phyloP scores from a whole-genome alignment of 2,113 vertebrate species.

The Mystacornis crossleyi region DNA sequence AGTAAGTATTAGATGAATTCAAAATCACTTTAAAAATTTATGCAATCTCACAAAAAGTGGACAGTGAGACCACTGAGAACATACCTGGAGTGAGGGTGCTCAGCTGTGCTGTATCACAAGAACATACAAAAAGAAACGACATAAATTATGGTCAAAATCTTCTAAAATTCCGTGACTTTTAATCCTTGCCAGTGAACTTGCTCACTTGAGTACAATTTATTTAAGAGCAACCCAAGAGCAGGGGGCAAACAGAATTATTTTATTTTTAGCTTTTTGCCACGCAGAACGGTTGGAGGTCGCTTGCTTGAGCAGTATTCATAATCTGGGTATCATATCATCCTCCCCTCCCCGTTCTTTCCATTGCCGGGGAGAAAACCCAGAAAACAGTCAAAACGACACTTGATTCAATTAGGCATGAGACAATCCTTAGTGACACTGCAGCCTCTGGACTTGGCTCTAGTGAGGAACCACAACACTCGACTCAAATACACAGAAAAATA shows the following conservation, averaged over 20 bases:
- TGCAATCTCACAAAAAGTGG: not conserved
- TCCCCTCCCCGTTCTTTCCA: not conserved
- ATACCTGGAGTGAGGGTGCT: not conserved
- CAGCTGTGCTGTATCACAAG: not conserved
- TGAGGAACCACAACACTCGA: not conserved
- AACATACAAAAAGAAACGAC: not conserved
- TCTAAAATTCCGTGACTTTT: not conserved
- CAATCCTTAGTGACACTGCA: not conserved
- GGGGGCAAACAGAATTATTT: not conserved
- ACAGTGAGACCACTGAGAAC: not conserved
- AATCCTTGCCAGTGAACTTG: not conserved
- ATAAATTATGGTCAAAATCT: not conserved
- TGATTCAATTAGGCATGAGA: not conserved
- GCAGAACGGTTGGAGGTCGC: not conserved
- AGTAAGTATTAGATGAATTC: not conserved
- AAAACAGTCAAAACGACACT: not conserved
- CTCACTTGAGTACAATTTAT: not conserved
- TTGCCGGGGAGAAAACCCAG: not conserved
- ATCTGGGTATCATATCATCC: not conserved
- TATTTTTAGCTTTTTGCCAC: not conserved
- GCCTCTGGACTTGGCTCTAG: not conserved
- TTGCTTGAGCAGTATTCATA: not conserved
- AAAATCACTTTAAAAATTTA: not conserved
- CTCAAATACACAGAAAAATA: not conserved
- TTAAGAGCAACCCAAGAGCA: not conserved